Evolutionary conservation across 2,113 vertebrate species (phyloP).

Genomic region (Rhinopithecus roxellana): DNA sequence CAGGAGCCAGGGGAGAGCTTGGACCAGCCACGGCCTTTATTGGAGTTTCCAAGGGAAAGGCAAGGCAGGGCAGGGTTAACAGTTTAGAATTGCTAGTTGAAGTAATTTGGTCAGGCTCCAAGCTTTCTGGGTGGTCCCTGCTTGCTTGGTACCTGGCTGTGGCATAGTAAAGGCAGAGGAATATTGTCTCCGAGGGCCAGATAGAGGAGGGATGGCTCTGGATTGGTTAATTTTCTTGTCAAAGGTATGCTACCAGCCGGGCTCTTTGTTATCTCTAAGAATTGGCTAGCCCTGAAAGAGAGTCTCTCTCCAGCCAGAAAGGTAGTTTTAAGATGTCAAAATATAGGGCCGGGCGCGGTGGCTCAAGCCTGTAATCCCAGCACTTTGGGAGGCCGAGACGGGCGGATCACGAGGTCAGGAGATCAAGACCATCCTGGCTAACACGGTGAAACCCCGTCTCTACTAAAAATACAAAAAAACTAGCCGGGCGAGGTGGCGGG

Average conservation of each 20-base stretch:
- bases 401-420: too few species aligned
- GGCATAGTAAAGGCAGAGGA: not conserved
- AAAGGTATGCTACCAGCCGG: not conserved
- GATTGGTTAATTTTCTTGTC: not conserved
- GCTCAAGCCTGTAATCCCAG: too few species aligned
- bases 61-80: not conserved
- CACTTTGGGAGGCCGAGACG: too few species aligned
- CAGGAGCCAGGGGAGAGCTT: not conserved
- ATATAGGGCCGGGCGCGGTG: too few species aligned
- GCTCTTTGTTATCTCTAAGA: not conserved
- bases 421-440: too few species aligned
- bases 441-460: too few species aligned
- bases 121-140: not conserved
- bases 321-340: not conserved
- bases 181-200: not conserved
- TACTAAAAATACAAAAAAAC: too few species aligned
- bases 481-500: too few species aligned
- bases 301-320: not conserved
- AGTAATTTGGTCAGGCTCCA: not conserved
- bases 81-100: not conserved
- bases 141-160: not conserved
- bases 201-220: not conserved
- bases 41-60: not conserved
- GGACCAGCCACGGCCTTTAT: not conserved
- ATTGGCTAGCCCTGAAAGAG: not conserved